Evolutionary conservation across 1,140 invertebrate species (phyloP).

Genomic region (silkworm (Bombyx mori)): ASM3026992v2 NC_085127.1:11238001-11238500

Average conservation of each 20-base stretch:
- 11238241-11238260: constrained; percentile 32
- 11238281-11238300: neutral
- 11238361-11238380: too few species aligned
- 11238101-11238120: too few species aligned
- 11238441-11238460: constrained; percentile 14
- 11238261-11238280: constrained; percentile 13
- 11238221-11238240: constrained; percentile 19
- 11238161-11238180: neutral
- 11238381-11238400: too few species aligned
- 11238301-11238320: neutral
- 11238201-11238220: too few species aligned
- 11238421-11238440: constrained; percentile 7
- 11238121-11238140: too few species aligned
- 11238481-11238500: constrained; percentile 61
- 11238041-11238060: constrained; percentile 15
- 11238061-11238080: constrained; percentile 11
- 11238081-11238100: too few species aligned
- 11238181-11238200: constrained; percentile 23
- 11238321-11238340: too few species aligned
- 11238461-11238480: constrained; percentile 42
- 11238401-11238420: neutral
- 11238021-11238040: constrained; percentile 31
- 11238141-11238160: too few species aligned
- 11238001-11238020: constrained; percentile 28
- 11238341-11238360: too few species aligned